A percentile compares a stretch with the other conserved stretches of the same genome.
Conservation (phyloP, 1,140 invertebrate species). For the Papilio aristodemus region DNA sequence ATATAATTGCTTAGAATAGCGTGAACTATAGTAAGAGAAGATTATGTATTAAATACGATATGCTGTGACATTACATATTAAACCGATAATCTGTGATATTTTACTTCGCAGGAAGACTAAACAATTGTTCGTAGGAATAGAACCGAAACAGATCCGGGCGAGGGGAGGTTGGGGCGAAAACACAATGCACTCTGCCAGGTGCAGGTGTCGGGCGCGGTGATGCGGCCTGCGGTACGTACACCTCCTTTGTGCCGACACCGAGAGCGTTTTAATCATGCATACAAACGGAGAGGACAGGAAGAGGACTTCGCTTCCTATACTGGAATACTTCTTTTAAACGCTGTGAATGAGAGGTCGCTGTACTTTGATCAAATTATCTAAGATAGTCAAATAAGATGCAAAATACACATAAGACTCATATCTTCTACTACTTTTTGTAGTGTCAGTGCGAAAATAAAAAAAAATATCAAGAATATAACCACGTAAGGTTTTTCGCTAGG, state of each 20-base stretch:
- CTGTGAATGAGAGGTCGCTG: background rate
- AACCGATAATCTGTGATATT: slow-evolving; percentile 9
- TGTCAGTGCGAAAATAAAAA: background rate
- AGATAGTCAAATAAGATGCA: background rate
- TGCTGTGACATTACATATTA: background rate
- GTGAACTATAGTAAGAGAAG: background rate
- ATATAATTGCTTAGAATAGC: background rate
- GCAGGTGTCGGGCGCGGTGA: background rate
- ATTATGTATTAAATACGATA: background rate
- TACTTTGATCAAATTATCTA: background rate
- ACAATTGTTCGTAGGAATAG: slow-evolving; percentile 1
- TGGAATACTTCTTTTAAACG: background rate
- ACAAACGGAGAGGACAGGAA: background rate
- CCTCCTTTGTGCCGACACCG: background rate
- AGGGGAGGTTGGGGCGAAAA: background rate
- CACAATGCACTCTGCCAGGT: slow-evolving; percentile 3
- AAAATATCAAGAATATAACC: background rate
- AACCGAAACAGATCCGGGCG: slow-evolving; percentile 1
- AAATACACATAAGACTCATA: too few species aligned
- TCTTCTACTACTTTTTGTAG: background rate
- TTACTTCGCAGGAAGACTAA: background rate
- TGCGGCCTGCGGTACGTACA: background rate
- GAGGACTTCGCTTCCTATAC: background rate
- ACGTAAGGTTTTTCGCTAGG: background rate
- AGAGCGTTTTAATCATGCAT: slow-evolving; percentile 11